phyloP scores from a whole-genome alignment of 1,140 invertebrate species.

The Drosophila melanica region DNA sequence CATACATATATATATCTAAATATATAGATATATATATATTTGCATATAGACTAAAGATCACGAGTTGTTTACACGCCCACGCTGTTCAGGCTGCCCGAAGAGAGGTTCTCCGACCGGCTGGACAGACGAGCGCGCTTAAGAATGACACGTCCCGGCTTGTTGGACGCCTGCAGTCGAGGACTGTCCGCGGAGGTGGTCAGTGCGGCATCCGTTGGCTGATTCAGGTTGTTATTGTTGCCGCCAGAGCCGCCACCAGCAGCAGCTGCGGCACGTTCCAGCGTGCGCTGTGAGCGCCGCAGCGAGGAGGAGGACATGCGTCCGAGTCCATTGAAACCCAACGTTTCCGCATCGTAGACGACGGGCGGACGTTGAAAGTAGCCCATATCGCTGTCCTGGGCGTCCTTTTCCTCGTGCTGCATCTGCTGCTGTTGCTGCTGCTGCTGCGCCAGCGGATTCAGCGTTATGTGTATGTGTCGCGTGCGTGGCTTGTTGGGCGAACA shows the following conservation, averaged over 20 bases:
- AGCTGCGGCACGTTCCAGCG: constrained; percentile 65
- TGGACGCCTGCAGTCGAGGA: constrained; percentile 35
- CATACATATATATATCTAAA: constrained; percentile 31
- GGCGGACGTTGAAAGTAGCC: constrained; percentile 59
- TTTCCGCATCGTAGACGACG: constrained; percentile 54
- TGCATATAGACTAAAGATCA: constrained; percentile 73
- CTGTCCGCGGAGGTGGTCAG: constrained; percentile 29
- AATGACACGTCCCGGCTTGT: constrained; percentile 60
- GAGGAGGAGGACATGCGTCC: constrained; percentile 53
- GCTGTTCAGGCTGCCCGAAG: constrained; percentile 76
- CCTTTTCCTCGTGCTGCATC: constrained; percentile 59
- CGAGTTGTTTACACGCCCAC: constrained; percentile 71
- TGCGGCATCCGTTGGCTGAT: constrained; percentile 70
- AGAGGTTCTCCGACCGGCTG: constrained; percentile 75
- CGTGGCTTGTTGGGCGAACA: constrained; percentile 59
- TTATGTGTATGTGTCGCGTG: constrained; percentile 87
- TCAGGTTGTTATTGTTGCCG: constrained; percentile 71
- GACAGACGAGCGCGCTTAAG: constrained; percentile 67
- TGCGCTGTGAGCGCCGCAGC: constrained; percentile 63
- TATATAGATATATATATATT: constrained; percentile 38
- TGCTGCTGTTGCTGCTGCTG: constrained; percentile 53
- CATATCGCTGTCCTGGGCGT: constrained; percentile 52
- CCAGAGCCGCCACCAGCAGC: constrained; percentile 53
- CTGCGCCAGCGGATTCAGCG: constrained; percentile 87
- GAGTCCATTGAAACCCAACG: constrained; percentile 48